Evolutionary conservation across 1,140 invertebrate species (phyloP).

Genomic region (Radopholus similis): DNA sequence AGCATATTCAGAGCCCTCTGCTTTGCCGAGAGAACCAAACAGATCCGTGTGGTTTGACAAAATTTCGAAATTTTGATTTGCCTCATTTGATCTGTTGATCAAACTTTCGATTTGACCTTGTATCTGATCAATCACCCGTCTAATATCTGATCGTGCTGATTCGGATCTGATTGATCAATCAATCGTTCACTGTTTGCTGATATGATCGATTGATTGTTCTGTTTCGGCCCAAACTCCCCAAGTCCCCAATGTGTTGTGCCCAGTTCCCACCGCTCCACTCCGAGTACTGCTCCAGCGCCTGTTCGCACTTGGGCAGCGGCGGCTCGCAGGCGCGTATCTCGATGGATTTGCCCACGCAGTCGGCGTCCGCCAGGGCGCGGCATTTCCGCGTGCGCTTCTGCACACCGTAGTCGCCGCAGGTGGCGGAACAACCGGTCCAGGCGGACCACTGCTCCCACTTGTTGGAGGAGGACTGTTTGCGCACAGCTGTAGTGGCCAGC

Average conservation of each 20-base stretch:
- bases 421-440: conserved; percentile 34
- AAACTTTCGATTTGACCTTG: too few species aligned
- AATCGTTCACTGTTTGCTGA: too few species aligned
- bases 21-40: too few species aligned
- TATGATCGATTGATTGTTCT: too few species aligned
- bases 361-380: conserved; percentile 4
- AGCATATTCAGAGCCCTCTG: too few species aligned
- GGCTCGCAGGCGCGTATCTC: conserved; percentile 33
- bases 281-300: conserved; percentile 1
- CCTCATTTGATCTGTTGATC: too few species aligned
- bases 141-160: too few species aligned
- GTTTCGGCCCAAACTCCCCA: not conserved
- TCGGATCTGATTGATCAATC: too few species aligned
- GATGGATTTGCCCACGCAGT: conserved; percentile 32
- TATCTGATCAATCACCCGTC: too few species aligned
- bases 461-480: conserved; percentile 11
- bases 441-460: conserved; percentile 41
- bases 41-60: too few species aligned
- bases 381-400: conserved; percentile 41
- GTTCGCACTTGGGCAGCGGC: conserved; percentile 30
- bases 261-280: conserved; percentile 14
- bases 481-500: not conserved
- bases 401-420: conserved; percentile 30
- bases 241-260: too few species aligned
- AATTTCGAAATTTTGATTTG: not conserved